Conservation (phyloP, 2,888 invertebrate genomes). For the Rhimphoctona megacephalus region DNA sequence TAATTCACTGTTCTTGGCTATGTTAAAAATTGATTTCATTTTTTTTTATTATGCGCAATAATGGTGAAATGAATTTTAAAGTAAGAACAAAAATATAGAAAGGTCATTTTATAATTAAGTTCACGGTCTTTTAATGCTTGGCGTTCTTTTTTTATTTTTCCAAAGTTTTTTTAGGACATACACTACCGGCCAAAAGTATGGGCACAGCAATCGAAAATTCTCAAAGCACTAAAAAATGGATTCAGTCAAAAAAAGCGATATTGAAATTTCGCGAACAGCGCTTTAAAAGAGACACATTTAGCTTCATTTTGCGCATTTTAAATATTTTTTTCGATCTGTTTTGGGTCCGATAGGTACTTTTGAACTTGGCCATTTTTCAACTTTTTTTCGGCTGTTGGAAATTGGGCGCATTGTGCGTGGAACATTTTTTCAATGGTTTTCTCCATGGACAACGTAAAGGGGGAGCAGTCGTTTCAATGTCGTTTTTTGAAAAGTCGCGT, state of each 20-base stretch:
- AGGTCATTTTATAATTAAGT: too few relatives aligned
- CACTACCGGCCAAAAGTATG: conserved; percentile 12
- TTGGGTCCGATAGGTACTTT: not conserved
- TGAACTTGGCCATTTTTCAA: not conserved
- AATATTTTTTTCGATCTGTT: not conserved
- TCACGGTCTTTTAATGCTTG: too few relatives aligned
- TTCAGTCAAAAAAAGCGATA: conserved; percentile 7
- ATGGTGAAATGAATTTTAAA: too few relatives aligned
- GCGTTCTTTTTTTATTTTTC: too few relatives aligned
- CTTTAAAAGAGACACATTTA: too few relatives aligned
- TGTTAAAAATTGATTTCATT: too few relatives aligned
- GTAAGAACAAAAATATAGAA: too few relatives aligned
- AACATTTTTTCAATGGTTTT: not conserved
- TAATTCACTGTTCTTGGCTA: too few relatives aligned
- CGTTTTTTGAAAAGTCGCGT: conserved; percentile 17
- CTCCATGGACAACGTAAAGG: not conserved
- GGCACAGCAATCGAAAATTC: not conserved
- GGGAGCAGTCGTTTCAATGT: not conserved
- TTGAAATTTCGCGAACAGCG: conserved; percentile 3
- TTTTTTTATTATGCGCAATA: too few relatives aligned
- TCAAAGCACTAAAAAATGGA: not conserved
- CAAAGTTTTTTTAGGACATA: too few relatives aligned
- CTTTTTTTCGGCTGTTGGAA: not conserved
- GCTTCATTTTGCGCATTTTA: not conserved
- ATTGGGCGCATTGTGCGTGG: not conserved